Evolutionary conservation across 2,888 invertebrate genomes (phyloP).

Genomic region (Athetis lepigone): DNA sequence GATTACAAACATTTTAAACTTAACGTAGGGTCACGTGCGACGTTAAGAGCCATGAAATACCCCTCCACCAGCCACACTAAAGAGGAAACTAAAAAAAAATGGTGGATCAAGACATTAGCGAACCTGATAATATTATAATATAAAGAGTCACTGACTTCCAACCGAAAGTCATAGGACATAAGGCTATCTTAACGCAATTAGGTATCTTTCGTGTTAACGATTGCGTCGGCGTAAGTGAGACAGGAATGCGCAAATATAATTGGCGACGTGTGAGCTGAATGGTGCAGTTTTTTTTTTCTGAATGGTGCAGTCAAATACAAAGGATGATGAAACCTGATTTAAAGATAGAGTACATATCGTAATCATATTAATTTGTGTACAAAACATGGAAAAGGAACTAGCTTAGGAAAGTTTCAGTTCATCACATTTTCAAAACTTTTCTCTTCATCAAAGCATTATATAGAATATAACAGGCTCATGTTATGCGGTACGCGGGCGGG

Average conservation of each 20-base stretch:
- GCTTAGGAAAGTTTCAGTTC: not conserved
- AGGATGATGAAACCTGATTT: no score
- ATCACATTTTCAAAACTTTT: not conserved
- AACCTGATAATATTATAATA: conserved; percentile 21
- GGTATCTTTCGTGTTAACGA: conserved; percentile 13
- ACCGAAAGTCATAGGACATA: conserved; percentile 24
- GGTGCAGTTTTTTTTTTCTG: no score
- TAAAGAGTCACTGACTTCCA: conserved; percentile 24
- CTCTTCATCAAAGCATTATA: not conserved
- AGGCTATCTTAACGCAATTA: conserved; percentile 39
- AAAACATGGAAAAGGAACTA: no score
- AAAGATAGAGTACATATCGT: no score
- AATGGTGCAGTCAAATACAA: no score
- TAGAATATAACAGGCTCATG: conserved; percentile 7
- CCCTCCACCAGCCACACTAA: conserved; percentile 3
- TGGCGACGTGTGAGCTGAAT: conserved; percentile 9
- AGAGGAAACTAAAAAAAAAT: not conserved
- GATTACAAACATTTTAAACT: no score
- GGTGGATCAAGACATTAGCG: conserved; percentile 2
- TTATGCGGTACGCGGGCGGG: conserved; percentile 30
- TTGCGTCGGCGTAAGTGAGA: conserved; percentile 17
- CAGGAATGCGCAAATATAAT: conserved; percentile 32
- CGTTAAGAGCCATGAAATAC: conserved; percentile 11
- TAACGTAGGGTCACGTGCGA: not conserved
- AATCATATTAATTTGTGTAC: no score